Base-by-base conservation (phyloP, 2,888 invertebrate species). In the Scaptomyza polygonia region DNA sequence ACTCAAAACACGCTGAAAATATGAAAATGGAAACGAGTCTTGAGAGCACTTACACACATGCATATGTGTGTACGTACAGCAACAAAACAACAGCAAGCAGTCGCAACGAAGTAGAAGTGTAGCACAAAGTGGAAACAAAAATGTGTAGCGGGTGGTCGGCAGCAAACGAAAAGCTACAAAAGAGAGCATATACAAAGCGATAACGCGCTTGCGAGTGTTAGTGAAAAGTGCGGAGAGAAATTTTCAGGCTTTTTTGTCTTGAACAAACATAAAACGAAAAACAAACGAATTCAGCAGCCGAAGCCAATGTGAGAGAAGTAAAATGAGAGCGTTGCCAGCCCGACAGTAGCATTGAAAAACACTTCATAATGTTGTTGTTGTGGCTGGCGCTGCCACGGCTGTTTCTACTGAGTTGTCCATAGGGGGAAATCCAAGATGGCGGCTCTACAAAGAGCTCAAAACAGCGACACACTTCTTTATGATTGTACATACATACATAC, bases 11-110 rank as follows among this genome's bases (percentile, higher is more conserved):
- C 47, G 54, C 67, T 73, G 74, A 86, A 82, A 83, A 87, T 85
- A 82, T 87, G 88, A 82, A 84, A 84, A 84, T 84, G 83, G 77
- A 83, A 88, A 88, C 83, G 83, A 88, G 87, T 82, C 87, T 79
- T 73, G 82, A 83, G 78, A 81, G 84, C 85, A 81, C 64, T 59
- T 71, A 71, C 61, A 55, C 48, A 77, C 48, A 55, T n/a, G 58
- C 36, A 39, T 32, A 49, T 9, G n/a, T 44, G 67, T 42, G 52
- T 11, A 49, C 5, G 30, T 21, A 59, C 36, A 47, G 52, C 48
- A 42, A 25, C 32, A 39, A 53, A 45, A 63, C 59, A 57, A 32
- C 68, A 74, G 54, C 43, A 69, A 14, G n/a, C 52, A 59, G 52
- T 30, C 48, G 47, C 76, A 67, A 55, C 76, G 63, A 73, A 85